These are phyloP conservation scores for Zeus faber DNA, from an alignment of 2,113 vertebrate genomes.

Conservation along the genomic window DNA sequence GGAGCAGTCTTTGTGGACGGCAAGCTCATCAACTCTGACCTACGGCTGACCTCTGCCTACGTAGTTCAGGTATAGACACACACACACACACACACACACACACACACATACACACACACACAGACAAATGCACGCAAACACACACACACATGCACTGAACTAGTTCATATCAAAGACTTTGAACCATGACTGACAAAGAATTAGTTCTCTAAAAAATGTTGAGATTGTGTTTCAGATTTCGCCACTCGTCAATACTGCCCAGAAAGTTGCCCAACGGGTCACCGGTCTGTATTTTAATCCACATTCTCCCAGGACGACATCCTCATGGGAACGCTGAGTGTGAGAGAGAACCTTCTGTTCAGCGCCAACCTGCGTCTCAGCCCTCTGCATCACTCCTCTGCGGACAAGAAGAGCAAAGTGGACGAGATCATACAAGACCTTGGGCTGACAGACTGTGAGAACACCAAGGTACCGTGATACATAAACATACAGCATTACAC, in stretches of 20 bases:
- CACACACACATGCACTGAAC: neutral
- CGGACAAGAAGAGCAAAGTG: constrained; percentile 68
- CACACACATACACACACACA: constrained; percentile 8
- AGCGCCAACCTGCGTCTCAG: constrained; percentile 75
- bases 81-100: neutral
- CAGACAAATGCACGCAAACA: neutral
- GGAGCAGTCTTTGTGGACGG: constrained; percentile 71
- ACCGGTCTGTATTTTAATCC: neutral
- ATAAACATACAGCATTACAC: neutral
- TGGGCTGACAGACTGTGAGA: constrained; percentile 71
- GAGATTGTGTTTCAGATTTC: too few species aligned
- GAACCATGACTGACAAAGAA: too few species aligned
- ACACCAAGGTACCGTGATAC: constrained; percentile 67
- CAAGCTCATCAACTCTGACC: constrained; percentile 60
- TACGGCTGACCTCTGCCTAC: constrained; percentile 75
- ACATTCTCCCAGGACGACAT: constrained; percentile 69
- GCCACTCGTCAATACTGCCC: too few species aligned
- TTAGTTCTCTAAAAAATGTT: too few species aligned
- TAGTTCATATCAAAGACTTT: too few species aligned
- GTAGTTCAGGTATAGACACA: constrained; percentile 74
- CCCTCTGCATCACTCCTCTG: constrained; percentile 36
- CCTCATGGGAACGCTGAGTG: constrained; percentile 75
- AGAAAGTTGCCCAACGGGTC: too few species aligned
- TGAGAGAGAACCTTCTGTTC: constrained; percentile 78
- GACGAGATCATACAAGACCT: constrained; percentile 69